Conservation (phyloP, 2,797 vertebrate species). For the Hippopotamyrus pictus region DNA sequence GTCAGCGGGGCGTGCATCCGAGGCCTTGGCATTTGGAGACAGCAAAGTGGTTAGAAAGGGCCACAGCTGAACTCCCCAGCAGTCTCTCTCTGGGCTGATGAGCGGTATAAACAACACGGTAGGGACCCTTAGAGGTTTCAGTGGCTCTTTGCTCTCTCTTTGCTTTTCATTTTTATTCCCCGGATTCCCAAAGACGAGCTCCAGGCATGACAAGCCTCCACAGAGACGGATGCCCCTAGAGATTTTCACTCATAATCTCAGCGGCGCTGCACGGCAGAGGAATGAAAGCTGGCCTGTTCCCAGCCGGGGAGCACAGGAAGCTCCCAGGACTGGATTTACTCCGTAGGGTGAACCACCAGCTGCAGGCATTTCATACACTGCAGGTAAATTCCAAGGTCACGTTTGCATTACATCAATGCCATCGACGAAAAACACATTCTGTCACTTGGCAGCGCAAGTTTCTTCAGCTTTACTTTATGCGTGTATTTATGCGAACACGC, state of each 20-base stretch:
- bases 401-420: neutral
- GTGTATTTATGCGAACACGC: neutral
- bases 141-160: neutral
- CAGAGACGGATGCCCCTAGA: neutral
- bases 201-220: neutral
- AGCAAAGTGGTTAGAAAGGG: neutral
- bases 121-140: neutral
- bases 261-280: neutral
- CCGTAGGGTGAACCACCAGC: neutral
- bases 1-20: neutral
- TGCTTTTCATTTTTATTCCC: neutral
- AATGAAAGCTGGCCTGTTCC: neutral
- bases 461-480: neutral
- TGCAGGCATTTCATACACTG: neutral
- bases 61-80: neutral
- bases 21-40: neutral
- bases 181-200: conserved; percentile 4
- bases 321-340: neutral
- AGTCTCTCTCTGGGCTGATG: neutral
- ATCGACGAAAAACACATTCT: neutral
- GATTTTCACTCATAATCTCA: conserved; percentile 7
- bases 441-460: neutral
- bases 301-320: neutral
- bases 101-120: conserved; percentile 11
- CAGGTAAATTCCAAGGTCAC: conserved; percentile 8